Evolutionary conservation across 2,113 vertebrate species (phyloP).

Genomic region (Lamprologus sp.): DNA sequence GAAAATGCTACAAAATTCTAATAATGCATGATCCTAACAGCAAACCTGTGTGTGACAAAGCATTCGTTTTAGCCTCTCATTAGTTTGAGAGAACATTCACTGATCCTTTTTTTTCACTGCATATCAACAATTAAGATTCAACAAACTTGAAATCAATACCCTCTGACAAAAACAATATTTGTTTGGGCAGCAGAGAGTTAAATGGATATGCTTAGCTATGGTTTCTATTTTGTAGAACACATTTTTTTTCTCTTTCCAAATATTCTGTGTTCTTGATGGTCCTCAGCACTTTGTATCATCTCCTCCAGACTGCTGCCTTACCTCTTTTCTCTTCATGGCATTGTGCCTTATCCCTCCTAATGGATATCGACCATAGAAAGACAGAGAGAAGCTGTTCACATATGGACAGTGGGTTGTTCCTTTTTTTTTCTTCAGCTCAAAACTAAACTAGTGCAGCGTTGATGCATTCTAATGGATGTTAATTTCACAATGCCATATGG

Average conservation of each 20-base stretch:
- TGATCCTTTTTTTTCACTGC: neutral
- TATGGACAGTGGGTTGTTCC: neutral
- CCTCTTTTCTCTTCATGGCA: neutral
- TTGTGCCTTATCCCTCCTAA: constrained; percentile 20
- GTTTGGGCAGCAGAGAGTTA: neutral
- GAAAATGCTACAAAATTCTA: neutral
- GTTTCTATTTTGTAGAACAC: neutral
- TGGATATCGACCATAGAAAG: constrained; percentile 47
- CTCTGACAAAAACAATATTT: neutral
- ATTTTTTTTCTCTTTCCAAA: neutral
- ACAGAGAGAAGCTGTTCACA: neutral
- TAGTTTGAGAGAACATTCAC: neutral
- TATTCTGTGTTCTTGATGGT: neutral
- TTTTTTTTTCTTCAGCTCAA: neutral
- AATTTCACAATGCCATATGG: neutral
- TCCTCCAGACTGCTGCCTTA: neutral
- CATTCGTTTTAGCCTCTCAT: neutral
- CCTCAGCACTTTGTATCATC: neutral
- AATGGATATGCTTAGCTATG: neutral
- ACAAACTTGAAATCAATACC: neutral
- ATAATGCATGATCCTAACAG: neutral
- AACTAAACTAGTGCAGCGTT: neutral
- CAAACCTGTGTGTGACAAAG: neutral
- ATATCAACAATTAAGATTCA: neutral
- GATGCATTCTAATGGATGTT: neutral